Base-by-base conservation (phyloP, 2,888 invertebrate genomes). In the Orgyia antiqua region DNA sequence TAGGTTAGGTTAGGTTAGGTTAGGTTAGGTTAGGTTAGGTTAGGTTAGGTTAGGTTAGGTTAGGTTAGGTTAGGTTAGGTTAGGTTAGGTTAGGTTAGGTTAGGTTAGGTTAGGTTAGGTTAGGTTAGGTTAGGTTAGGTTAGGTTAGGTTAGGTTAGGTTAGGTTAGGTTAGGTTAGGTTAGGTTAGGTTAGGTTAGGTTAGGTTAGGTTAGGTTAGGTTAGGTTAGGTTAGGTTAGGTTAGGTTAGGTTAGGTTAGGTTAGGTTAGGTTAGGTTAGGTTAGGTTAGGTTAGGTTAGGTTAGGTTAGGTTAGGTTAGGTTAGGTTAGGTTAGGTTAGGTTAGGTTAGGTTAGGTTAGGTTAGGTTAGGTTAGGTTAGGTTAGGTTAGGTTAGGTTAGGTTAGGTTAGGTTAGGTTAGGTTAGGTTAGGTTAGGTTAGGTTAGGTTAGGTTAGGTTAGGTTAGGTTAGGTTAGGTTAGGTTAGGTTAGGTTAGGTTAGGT, bases 111-210 rank as follows among this genome's bases (percentile, higher is more conserved):
- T 36, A 36, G 34, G 37, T 34, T 34, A 34, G 31, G 33, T 30
- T 31, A 37, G 30, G 33, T 36, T 39, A 42, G 34, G 36, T 41
- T 37, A 37, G 36, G 37, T 39, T 37, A 43, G 37, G 43, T 43
- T 43, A 39, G 37, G 43, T 43, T 43, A 37, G 37, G 39, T 43
- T 38, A 39, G 39, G 43, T 43, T 43, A 39, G 39, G 39, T 39
- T 40, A 35, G 34, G 35, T 40, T 38, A 43, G 37, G 38, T 38
- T 40, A 40, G 40, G 38, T 38, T 40, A 37, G 36, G 39, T 42
- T 39, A 42, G 42, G 42, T 42, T 45, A 42, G 39, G 42, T 42
- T 42, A 42, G 39, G 39, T 42, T 39, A 42, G 37, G 42, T 42
- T 45, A 42, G 45, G 42, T 42, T 41, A 39, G 41, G 41, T 36